phyloP scores from a whole-genome alignment of 2,797 vertebrate genomes.

The Eulemur rubriventer region DNA sequence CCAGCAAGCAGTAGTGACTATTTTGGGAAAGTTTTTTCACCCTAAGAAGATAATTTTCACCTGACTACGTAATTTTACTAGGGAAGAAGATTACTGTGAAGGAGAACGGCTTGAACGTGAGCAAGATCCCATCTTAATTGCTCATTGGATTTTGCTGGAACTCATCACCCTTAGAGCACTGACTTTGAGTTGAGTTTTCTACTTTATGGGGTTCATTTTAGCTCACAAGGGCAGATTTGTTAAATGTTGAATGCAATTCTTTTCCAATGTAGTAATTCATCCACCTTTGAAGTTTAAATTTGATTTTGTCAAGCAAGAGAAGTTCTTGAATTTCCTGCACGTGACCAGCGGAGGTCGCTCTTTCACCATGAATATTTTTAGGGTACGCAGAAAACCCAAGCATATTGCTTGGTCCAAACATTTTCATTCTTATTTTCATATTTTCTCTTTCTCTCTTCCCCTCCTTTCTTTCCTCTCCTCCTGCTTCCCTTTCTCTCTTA shows the following conservation, averaged over 20 bases:
- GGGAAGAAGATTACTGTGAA: background rate
- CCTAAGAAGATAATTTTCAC: background rate
- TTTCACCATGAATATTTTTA: constrained; percentile 20
- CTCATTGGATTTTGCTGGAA: background rate
- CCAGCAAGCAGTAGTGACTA: accelerated
- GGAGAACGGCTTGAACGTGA: background rate
- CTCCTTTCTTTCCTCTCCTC: background rate
- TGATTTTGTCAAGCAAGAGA: background rate
- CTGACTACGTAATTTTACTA: background rate
- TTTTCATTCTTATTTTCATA: background rate
- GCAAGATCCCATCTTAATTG: background rate
- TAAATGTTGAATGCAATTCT: background rate
- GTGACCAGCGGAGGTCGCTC: constrained; percentile 41
- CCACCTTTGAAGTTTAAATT: background rate
- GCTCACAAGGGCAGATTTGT: background rate
- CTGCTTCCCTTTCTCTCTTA: background rate
- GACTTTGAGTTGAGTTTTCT: background rate
- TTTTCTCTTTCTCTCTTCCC: background rate
- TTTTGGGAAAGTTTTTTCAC: background rate
- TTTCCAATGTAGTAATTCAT: background rate
- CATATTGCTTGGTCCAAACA: background rate
- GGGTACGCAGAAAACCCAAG: accelerated
- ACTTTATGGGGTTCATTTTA: background rate
- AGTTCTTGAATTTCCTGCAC: background rate
- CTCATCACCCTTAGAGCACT: background rate